phyloP scores from a whole-genome alignment of 2,113 vertebrate species.

The Brachypodius melanocephalos region DNA sequence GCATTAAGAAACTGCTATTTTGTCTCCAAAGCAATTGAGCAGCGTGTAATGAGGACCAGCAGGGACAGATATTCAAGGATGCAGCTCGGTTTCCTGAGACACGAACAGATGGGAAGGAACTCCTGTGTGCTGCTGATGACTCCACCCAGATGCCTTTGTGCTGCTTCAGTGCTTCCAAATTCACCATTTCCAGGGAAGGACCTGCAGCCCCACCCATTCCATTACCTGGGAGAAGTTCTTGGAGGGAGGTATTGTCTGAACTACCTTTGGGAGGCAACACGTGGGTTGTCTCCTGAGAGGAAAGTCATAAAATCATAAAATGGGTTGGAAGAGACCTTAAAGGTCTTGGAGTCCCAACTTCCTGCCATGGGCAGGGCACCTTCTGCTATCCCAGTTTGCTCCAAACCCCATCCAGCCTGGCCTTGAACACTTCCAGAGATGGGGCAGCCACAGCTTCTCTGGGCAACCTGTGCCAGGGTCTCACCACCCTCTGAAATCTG shows the following conservation, averaged over 20 bases:
- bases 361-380: not conserved
- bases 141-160: not conserved
- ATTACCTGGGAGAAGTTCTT: not conserved
- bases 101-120: not conserved
- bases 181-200: not conserved
- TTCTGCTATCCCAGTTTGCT: accelerated
- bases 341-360: not conserved
- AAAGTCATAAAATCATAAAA: not conserved
- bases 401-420: not conserved
- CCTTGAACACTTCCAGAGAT: not conserved
- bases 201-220: not conserved
- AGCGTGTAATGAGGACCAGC: not conserved
- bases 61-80: not conserved
- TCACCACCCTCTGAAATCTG: not conserved
- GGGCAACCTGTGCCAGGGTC: not conserved
- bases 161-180: not conserved
- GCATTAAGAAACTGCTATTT: not conserved
- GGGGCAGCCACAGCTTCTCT: not conserved
- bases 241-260: not conserved
- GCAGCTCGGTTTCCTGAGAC: accelerated
- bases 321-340: not conserved
- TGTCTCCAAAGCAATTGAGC: constrained; percentile 8
- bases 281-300: not conserved
- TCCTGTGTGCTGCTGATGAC: not conserved
- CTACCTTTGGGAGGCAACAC: not conserved